phyloP scores from a whole-genome alignment of 2,888 invertebrate species.

The Meghimatium bilineatum region DNA sequence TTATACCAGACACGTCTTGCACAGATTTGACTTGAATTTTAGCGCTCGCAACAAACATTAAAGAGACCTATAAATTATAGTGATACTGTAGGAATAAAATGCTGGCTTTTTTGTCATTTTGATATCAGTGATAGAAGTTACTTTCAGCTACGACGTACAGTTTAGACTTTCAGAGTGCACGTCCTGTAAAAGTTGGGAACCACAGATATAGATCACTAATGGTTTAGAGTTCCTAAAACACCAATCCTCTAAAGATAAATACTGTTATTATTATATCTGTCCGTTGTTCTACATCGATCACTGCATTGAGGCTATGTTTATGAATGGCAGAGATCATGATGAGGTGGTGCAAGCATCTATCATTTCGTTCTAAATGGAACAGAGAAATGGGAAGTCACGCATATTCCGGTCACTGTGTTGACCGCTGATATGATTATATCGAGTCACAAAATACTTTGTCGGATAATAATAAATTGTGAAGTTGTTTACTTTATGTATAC shows the following conservation, averaged over 20 bases:
- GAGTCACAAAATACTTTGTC: neutral
- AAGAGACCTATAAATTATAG: too few relatives aligned
- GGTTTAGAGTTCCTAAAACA: neutral
- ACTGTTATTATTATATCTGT: neutral
- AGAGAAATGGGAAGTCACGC: neutral
- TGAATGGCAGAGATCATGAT: neutral
- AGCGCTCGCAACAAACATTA: too few relatives aligned
- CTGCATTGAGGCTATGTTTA: neutral
- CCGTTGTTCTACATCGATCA: neutral
- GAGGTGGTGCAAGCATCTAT: neutral
- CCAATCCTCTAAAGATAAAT: neutral
- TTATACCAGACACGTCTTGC: too few relatives aligned
- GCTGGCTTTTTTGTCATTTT: too few relatives aligned
- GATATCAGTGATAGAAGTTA: too few relatives aligned
- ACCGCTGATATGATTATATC: neutral
- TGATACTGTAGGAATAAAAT: too few relatives aligned
- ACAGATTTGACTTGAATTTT: too few relatives aligned
- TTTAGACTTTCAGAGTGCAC: too few relatives aligned
- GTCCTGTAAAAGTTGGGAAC: too few relatives aligned
- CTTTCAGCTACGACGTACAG: too few relatives aligned
- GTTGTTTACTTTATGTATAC: too few relatives aligned
- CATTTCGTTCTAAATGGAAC: neutral
- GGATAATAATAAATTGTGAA: too few relatives aligned
- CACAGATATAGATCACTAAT: neutral
- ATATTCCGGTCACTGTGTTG: neutral